These are phyloP conservation scores for Maniola hyperantus DNA, from an alignment of 2,888 invertebrate genomes.

Conservation along the genomic window DNA sequence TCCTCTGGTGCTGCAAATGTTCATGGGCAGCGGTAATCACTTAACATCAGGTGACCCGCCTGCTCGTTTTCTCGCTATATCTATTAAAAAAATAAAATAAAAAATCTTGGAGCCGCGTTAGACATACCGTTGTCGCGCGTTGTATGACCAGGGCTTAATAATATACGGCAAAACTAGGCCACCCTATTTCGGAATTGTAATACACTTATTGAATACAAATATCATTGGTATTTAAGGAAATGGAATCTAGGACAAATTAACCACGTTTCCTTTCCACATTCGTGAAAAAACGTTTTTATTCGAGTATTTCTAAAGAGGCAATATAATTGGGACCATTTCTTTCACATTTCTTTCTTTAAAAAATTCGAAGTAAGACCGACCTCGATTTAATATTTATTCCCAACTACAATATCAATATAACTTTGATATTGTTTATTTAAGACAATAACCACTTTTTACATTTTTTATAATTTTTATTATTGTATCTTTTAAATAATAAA, in stretches of 20 bases:
- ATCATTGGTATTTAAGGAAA: conserved; percentile 18
- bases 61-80: too few species aligned
- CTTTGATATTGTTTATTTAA: background rate
- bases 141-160: background rate
- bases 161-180: background rate
- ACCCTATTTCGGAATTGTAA: conserved; percentile 5
- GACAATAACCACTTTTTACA: background rate
- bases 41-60: too few species aligned
- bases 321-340: conserved; percentile 27
- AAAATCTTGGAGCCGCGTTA: too few species aligned
- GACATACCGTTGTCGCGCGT: too few species aligned
- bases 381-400: conserved; percentile 29
- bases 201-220: conserved; percentile 5
- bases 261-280: conserved; percentile 31
- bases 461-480: background rate
- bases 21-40: too few species aligned
- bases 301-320: conserved; percentile 17
- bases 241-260: conserved; percentile 36
- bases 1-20: too few species aligned
- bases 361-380: conserved; percentile 24
- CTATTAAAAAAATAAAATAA: too few species aligned
- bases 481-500: too few species aligned
- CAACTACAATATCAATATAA: background rate
- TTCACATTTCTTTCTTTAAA: conserved; percentile 32
- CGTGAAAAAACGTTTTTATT: conserved; percentile 25